Evolutionary conservation across 2,113 vertebrate species (phyloP).

Genomic region (Geococcyx californianus): DNA sequence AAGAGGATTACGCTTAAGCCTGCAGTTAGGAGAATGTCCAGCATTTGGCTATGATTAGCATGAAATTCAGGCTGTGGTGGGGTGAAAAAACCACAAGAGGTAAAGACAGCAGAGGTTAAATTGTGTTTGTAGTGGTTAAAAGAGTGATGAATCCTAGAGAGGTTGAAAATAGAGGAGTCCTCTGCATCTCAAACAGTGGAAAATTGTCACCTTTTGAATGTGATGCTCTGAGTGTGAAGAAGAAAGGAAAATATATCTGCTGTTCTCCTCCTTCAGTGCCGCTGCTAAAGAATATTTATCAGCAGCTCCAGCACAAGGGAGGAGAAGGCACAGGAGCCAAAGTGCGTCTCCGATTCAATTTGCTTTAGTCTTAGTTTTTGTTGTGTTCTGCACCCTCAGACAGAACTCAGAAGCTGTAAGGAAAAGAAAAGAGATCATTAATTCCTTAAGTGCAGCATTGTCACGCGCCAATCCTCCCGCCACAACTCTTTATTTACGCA

Average conservation of each 20-base stretch:
- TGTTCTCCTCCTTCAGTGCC: not conserved
- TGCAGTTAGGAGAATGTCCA: not conserved
- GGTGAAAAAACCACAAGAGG: not conserved
- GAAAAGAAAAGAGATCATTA: conserved; percentile 46
- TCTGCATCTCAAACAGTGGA: conserved; percentile 32
- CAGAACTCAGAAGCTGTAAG: not conserved
- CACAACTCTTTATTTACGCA: conserved; percentile 25
- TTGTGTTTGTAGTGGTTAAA: conserved; percentile 13
- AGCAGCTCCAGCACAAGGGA: not conserved
- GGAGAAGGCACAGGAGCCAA: not conserved
- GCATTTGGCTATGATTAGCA: conserved; percentile 2
- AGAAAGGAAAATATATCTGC: conserved; percentile 56
- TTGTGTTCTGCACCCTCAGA: not conserved
- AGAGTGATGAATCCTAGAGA: not conserved
- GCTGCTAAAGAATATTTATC: conserved; percentile 53
- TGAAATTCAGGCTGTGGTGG: not conserved
- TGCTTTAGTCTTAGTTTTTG: not conserved
- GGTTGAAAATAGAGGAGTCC: not conserved
- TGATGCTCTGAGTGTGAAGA: not conserved
- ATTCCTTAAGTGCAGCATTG: conserved; percentile 29
- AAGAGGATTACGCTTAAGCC: conserved; percentile 28
- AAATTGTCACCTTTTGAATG: conserved; percentile 36
- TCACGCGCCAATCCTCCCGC: not conserved
- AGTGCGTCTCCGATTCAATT: not conserved
- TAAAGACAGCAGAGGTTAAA: conserved; percentile 26